These are phyloP conservation scores for Limenitis camilla DNA, from an alignment of 2,888 invertebrate genomes.

Conservation along the genomic window DNA sequence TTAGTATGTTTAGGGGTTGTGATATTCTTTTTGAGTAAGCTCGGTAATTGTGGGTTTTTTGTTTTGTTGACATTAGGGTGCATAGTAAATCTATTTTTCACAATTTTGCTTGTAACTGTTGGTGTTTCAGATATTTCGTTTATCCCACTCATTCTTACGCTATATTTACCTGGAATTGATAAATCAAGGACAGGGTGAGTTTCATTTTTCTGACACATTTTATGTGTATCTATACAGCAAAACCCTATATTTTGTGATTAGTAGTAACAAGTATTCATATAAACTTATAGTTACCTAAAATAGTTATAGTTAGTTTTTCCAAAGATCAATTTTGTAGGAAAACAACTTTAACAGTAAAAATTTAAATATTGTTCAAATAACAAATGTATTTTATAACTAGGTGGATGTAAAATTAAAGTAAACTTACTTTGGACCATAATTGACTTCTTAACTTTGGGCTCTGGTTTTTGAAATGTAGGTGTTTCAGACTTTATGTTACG, in stretches of 20 bases:
- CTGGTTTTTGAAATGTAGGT: slow-evolving; percentile 50
- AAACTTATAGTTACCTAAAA: too few species aligned
- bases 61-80: slow-evolving; percentile 42
- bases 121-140: slow-evolving; percentile 54
- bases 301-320: too few species aligned
- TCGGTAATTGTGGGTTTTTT: slow-evolving; percentile 32
- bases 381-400: background rate
- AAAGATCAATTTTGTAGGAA: too few species aligned
- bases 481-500: slow-evolving; percentile 38
- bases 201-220: too few species aligned
- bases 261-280: too few species aligned
- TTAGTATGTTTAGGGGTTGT: slow-evolving; percentile 24
- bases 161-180: slow-evolving; percentile 32
- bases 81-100: slow-evolving; percentile 33
- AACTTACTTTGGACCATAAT: slow-evolving; percentile 41
- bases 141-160: slow-evolving; percentile 55
- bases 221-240: too few species aligned
- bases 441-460: slow-evolving; percentile 42
- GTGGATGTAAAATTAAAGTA: background rate
- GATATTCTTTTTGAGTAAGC: slow-evolving; percentile 24
- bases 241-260: too few species aligned
- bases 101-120: slow-evolving; percentile 27
- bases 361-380: slow-evolving; percentile 15
- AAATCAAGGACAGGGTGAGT: too few species aligned
- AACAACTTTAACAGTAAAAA: background rate